Evolutionary conservation across 2,888 invertebrate species (phyloP), one percentile per base, ranked within the genome.

Genomic region (Mesorhabditis spiculigera): DNA sequence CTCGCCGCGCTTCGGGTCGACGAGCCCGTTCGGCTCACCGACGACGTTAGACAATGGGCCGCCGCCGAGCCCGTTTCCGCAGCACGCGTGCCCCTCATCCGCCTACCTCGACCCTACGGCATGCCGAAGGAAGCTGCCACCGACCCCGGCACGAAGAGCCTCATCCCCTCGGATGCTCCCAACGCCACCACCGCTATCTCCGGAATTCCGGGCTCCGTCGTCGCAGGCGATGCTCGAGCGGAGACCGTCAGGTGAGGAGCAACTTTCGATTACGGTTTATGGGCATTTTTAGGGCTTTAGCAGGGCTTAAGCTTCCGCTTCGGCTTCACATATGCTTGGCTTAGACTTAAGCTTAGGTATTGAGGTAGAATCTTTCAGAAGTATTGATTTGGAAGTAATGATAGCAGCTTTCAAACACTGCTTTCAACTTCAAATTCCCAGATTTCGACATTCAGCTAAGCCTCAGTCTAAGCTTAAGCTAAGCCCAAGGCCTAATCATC

Each of bases 161-260:
- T 75, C 78, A 16, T 75, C 76, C 0, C 82, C 82, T 0, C 69
- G 82, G 42, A 78, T 81, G 62, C 73, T 82, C 42, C 82, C 82
- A 1, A 80, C 81, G 4, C 82, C 82, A 6, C 82, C 82, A 8
- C 81, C 81, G 4, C 63, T 76, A 4, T 78, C 78, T 62, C 78
- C 78, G 8, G 78, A 78, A 65, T 75, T 75, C 67, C 65, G 75
- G 8, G 8, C 41, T 74, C 75, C 78, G 8, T 75, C 74, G 42
- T 73, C 78, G 4, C 68, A 71, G 3, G 69, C 71, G 41, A 64
- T 71, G 61, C 63, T 78, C 43, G 78, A 78, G 45, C 68, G 78
- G 41, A 58, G 78, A 45, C 74, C 78, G 0, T 78, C 78, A 0
- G 78, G 78, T 16, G n/a, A 8, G 41, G 63, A 63, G 63, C 8